Evolutionary conservation across 1,140 invertebrate species (phyloP).

Genomic region (Formica exsecta): DNA sequence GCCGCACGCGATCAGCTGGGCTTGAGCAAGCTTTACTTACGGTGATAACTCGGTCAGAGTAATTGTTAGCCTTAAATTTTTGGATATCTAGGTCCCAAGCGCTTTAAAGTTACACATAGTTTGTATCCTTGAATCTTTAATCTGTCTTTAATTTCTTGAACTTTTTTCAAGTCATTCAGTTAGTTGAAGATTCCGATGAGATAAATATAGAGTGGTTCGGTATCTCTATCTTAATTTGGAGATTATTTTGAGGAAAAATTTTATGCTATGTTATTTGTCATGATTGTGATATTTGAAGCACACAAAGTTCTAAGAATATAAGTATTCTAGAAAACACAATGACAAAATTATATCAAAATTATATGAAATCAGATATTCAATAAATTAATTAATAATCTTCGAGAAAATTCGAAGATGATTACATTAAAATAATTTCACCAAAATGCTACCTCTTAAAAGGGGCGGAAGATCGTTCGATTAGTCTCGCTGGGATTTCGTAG

Average conservation of each 20-base stretch:
- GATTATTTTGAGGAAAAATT: neutral
- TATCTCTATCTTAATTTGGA: neutral
- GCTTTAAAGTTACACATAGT: neutral
- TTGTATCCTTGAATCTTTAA: slow-evolving; percentile 7
- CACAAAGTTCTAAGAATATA: neutral
- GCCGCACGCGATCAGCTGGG: slow-evolving; percentile 48
- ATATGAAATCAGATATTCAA: neutral
- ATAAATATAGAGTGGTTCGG: neutral
- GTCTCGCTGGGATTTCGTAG: neutral
- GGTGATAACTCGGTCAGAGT: neutral
- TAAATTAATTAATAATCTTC: neutral
- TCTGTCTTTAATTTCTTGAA: neutral
- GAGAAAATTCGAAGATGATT: neutral
- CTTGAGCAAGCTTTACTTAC: neutral
- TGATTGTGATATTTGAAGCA: neutral
- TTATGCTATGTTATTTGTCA: neutral
- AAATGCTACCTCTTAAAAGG: neutral
- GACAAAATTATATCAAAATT: neutral
- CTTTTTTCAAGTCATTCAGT: neutral
- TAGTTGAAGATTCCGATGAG: neutral
- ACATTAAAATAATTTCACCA: neutral
- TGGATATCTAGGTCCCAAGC: neutral
- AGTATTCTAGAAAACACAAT: neutral
- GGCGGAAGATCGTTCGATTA: neutral
- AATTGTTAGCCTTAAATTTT: slow-evolving; percentile 46